Evolutionary conservation across 2,113 vertebrate genomes (phyloP).

Genomic region (Spilogale gracilis): DNA sequence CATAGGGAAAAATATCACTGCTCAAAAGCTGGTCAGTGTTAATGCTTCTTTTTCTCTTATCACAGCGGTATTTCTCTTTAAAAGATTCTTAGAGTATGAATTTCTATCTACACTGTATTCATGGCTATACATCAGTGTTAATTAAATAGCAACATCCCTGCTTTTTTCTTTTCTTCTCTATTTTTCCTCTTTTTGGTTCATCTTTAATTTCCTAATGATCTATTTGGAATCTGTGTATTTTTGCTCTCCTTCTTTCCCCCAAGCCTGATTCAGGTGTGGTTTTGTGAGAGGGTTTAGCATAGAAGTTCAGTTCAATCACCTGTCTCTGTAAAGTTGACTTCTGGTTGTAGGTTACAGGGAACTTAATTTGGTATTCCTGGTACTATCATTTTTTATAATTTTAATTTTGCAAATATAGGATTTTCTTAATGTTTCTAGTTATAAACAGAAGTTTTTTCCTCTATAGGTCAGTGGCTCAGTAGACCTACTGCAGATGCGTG

Average conservation of each 20-base stretch:
- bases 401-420: constrained; percentile 52
- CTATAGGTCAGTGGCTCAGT: constrained; percentile 14
- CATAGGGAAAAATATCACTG: constrained; percentile 84
- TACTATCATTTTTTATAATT: constrained; percentile 29
- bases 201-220: constrained; percentile 42
- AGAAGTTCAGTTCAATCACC: constrained; percentile 41
- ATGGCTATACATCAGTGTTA: constrained; percentile 32
- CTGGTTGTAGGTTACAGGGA: neutral
- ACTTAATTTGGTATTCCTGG: neutral
- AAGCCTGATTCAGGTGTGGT: constrained; percentile 17
- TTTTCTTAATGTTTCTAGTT: constrained; percentile 8
- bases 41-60: constrained; percentile 76
- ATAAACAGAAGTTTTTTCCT: constrained; percentile 54
- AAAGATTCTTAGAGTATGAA: constrained; percentile 71
- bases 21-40: constrained; percentile 78
- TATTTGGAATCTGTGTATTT: constrained; percentile 39
- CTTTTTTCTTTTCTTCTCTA: neutral
- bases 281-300: constrained; percentile 51
- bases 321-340: neutral
- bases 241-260: neutral
- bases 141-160: neutral
- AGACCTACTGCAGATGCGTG: neutral
- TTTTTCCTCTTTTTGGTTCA: neutral
- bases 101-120: constrained; percentile 47
- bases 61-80: constrained; percentile 84